A percentile compares a stretch with the other conserved stretches of the same genome.
Evolutionary conservation across 2,113 vertebrate genomes (phyloP).

Genomic region (Pavo muticus): DNA sequence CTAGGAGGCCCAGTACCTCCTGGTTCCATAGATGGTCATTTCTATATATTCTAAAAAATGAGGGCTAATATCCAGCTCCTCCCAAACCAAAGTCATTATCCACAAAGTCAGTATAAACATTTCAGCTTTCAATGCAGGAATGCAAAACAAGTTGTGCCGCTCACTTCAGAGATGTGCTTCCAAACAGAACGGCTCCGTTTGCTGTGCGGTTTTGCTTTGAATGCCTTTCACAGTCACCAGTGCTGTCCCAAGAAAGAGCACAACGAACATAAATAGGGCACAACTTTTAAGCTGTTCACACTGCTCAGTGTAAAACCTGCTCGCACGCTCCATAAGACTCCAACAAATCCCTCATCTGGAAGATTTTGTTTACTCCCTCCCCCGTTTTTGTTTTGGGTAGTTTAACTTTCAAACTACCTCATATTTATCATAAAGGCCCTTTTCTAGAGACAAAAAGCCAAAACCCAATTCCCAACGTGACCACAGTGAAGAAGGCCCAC

Average conservation of each 20-base stretch:
- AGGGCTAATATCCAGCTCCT: neutral
- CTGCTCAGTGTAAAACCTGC: neutral
- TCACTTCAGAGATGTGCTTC: neutral
- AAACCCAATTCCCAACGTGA: too few relatives aligned
- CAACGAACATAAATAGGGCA: neutral
- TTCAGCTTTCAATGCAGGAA: neutral
- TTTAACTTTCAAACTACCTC: neutral
- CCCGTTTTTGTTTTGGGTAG: neutral
- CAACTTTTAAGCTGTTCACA: neutral
- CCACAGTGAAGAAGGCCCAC: neutral
- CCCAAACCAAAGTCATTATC: neutral
- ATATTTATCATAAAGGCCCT: neutral
- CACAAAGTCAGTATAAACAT: neutral
- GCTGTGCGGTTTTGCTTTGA: neutral
- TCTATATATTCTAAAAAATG: neutral
- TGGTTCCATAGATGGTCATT: neutral
- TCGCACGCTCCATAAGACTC: accelerated
- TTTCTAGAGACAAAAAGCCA: neutral
- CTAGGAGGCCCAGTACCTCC: neutral
- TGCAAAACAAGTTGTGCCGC: neutral
- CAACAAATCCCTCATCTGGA: neutral
- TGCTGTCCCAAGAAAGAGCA: neutral
- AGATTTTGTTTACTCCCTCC: neutral
- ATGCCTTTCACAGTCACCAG: neutral
- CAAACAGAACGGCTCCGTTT: neutral